Evolutionary conservation across 2,888 invertebrate genomes (phyloP), one percentile per base, ranked within the genome.

Genomic region (Phorcus lineatus): DNA sequence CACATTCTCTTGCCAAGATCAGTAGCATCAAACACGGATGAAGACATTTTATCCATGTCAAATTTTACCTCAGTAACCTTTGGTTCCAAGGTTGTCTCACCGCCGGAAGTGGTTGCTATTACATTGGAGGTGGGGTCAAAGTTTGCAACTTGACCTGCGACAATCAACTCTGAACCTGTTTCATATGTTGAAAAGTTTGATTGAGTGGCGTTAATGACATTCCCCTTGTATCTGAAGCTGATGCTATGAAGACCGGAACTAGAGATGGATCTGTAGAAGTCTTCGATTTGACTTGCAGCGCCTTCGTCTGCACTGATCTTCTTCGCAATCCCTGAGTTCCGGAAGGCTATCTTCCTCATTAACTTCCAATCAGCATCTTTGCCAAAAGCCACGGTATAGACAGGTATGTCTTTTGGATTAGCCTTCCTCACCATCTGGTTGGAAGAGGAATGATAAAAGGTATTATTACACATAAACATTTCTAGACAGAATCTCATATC

Each of bases 291-390:
- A 76, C 95, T 92, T 81, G 95, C 94, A 0, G 96, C 95, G 91
- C 96, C 96, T 0, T 95, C 94, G 17, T 95, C 95, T 91, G 96
- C 96, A 92, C 96, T 96, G 85, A 96, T 96, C 91, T 95, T 95
- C 2, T 96, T 93, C 88, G 95, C 95, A 91, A 96, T 95, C 2
- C 96, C 96, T 47, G 94, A 93, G 92, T 96, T 96, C 81, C 95
- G 94, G n/a, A 95, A 93, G 0, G 96, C 83, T 17, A 88, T 36
- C 70, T 81, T 86, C 80, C 87, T 88, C 6, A 87, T 82, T 17
- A 90, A 74, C 16, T 86, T 83, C 75, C 84, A 89, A 74, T 90
- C 90, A 9, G 88, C 88, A 22, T 82, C 79, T 31, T 74, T 31
- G 9, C 90, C 90, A 78, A 90, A 90, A 0, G 88, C 88, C 17